Evolutionary conservation across 2,113 vertebrate genomes (phyloP).

Genomic region (Recurvirostra avosetta): DNA sequence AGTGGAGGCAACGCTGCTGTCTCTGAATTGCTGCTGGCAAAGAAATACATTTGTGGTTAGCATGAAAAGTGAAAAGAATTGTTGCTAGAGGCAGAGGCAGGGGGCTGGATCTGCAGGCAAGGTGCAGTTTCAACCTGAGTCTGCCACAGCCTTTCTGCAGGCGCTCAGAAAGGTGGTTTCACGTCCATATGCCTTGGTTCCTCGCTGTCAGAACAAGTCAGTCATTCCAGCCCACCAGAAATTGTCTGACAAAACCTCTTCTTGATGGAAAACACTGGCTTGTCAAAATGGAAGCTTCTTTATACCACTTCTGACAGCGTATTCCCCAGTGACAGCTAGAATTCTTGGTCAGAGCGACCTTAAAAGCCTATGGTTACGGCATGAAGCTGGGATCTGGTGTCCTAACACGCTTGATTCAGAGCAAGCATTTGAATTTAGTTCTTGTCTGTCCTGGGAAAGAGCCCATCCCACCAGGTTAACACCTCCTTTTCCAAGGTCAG

Average conservation of each 20-base stretch:
- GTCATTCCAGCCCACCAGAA: not conserved
- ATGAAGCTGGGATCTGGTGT: not conserved
- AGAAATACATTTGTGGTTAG: not conserved
- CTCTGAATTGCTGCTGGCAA: not conserved
- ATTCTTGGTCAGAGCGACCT: not conserved
- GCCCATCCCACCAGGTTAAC: not conserved
- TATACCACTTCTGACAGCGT: not conserved
- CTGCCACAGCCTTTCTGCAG: not conserved
- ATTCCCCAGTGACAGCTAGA: not conserved
- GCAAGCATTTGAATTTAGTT: not conserved
- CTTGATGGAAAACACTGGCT: not conserved
- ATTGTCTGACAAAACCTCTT: not conserved
- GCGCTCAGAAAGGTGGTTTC: fast-evolving
- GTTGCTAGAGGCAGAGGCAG: not conserved
- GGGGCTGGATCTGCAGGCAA: not conserved
- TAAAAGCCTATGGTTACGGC: not conserved
- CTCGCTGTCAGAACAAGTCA: not conserved
- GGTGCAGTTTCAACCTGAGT: not conserved
- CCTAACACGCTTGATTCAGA: not conserved
- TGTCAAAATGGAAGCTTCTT: not conserved
- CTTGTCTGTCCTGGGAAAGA: not conserved
- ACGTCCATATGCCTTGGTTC: not conserved
- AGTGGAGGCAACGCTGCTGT: not conserved
- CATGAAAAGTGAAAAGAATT: not conserved
- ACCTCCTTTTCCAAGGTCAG: not conserved